A percentile compares a stretch with the other conserved stretches of the same genome.
Evolutionary conservation across 2,113 vertebrate species (phyloP).

Genomic region (Pontoporia blainvillei): DNA sequence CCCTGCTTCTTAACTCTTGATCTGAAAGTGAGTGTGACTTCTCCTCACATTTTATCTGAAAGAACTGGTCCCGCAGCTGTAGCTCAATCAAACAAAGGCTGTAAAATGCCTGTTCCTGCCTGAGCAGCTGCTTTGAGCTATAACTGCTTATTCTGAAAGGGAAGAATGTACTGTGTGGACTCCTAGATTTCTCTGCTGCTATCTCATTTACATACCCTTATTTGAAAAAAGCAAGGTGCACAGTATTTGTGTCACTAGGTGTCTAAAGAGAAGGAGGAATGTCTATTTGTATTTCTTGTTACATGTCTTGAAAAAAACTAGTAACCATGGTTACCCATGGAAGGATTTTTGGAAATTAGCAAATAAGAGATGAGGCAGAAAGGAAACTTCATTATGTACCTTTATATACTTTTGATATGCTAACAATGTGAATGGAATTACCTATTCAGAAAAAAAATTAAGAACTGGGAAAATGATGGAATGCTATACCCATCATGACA

Average conservation of each 20-base stretch:
- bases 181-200: neutral
- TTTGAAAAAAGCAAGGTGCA: neutral
- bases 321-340: neutral
- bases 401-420: neutral
- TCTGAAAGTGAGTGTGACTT: no score
- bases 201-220: neutral
- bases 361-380: neutral
- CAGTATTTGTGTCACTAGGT: neutral
- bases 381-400: neutral
- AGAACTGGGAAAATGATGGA: neutral
- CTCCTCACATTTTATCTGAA: neutral
- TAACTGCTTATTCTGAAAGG: no score
- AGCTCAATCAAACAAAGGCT: no score
- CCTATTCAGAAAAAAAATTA: neutral
- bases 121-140: neutral
- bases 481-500: neutral
- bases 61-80: accelerated
- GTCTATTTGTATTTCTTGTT: neutral
- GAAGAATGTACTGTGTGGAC: accelerated
- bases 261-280: neutral
- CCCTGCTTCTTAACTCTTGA: neutral
- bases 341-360: neutral
- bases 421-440: neutral
- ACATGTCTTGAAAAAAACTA: neutral
- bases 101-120: accelerated